These are phyloP conservation scores for Onthophagus sagittarius DNA, from an alignment of 2,888 invertebrate genomes.

Conservation along the genomic window DNA sequence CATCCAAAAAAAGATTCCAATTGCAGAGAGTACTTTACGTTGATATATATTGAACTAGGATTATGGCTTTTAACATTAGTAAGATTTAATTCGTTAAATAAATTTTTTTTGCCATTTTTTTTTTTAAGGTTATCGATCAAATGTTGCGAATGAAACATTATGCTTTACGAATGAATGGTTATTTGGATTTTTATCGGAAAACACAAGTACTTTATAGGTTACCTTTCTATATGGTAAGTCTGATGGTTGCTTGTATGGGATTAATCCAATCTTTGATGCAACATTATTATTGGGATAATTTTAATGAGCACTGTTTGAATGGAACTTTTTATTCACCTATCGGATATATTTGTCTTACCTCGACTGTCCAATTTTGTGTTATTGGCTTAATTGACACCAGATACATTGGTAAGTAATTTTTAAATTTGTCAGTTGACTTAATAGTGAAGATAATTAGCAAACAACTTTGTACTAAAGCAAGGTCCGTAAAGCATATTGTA, in stretches of 20 bases:
- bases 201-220: constrained; percentile 57
- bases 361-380: constrained; percentile 52
- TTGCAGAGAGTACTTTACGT: constrained; percentile 57
- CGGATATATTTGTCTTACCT: constrained; percentile 56
- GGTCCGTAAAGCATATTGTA: no score
- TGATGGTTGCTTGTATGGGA: constrained; percentile 58
- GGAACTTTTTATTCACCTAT: constrained; percentile 53
- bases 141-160: constrained; percentile 58
- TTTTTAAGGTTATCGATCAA: constrained; percentile 55
- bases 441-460: background rate
- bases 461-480: no score
- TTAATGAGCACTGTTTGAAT: constrained; percentile 52
- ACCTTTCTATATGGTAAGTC: constrained; percentile 60
- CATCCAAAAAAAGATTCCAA: constrained; percentile 47
- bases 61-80: constrained; percentile 59
- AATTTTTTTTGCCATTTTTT: constrained; percentile 13
- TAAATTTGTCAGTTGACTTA: background rate
- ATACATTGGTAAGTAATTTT: constrained; percentile 52
- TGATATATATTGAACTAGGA: constrained; percentile 56
- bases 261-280: constrained; percentile 56
- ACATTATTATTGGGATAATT: constrained; percentile 54
- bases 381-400: constrained; percentile 50
- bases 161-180: constrained; percentile 59
- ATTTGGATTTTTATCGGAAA: constrained; percentile 64
- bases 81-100: constrained; percentile 33